Percentiles rank a stretch among this genome's conserved stretches.
phyloP scores from a whole-genome alignment of 2,797 vertebrate species.

The Sylvia borin region DNA sequence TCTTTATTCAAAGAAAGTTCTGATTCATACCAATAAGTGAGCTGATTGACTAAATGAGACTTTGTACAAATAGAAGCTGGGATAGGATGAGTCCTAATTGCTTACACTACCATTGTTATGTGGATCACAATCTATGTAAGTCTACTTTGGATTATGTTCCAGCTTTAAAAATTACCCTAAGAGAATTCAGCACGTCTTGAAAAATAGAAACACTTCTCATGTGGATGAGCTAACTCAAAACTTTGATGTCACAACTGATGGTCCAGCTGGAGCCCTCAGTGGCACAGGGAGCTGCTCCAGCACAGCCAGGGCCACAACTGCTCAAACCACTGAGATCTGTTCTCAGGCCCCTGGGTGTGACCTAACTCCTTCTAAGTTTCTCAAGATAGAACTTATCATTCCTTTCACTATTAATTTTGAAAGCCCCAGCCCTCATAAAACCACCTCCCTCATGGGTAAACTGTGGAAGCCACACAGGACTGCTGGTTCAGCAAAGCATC shows the following conservation, averaged over 20 bases:
- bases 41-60: not conserved
- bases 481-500: not conserved
- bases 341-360: not conserved
- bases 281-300: not conserved
- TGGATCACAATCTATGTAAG: not conserved
- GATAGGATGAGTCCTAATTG: not conserved
- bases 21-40: not conserved
- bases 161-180: not conserved
- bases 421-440: not conserved
- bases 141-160: not conserved
- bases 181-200: not conserved
- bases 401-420: not conserved
- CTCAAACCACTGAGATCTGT: not conserved
- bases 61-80: not conserved
- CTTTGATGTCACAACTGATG: not conserved
- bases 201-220: not conserved
- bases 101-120: not conserved
- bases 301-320: too few species aligned
- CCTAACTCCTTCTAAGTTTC: not conserved
- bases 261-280: not conserved
- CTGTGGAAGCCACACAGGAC: not conserved
- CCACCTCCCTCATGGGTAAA: not conserved
- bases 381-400: not conserved
- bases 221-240: not conserved
- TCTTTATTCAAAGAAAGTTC: not conserved